Conservation (phyloP, 2,888 invertebrate genomes). For the Orchesellides sinensis region DNA sequence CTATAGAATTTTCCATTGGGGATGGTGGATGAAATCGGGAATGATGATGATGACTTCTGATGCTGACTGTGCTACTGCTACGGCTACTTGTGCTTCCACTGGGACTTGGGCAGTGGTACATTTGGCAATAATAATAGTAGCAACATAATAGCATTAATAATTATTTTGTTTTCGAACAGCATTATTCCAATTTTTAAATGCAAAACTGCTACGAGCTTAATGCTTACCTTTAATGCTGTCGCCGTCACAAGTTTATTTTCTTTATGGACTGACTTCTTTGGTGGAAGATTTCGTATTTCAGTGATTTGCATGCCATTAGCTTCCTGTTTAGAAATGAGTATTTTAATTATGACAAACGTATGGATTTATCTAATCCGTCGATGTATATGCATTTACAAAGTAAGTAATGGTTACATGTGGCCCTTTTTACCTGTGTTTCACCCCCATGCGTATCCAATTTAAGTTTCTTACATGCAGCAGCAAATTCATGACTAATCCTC, state of each 20-base stretch:
- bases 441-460: conserved; percentile 38
- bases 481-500: conserved; percentile 51
- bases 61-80: conserved; percentile 51
- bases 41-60: conserved; percentile 59
- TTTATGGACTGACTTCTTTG: conserved; percentile 31
- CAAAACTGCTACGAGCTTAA: no score
- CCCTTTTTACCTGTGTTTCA: conserved; percentile 21
- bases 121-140: conserved; percentile 10
- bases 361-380: no score
- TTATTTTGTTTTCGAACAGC: no score
- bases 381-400: no score
- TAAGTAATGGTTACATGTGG: neutral
- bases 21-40: conserved; percentile 36
- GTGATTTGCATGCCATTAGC: conserved; percentile 6
- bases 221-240: conserved; percentile 45
- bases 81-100: conserved; percentile 56
- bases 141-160: no score
- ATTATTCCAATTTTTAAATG: no score
- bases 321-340: neutral
- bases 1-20: conserved; percentile 49
- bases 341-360: no score
- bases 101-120: conserved; percentile 59
- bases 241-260: conserved; percentile 31
- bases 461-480: conserved; percentile 56
- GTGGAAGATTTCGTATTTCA: neutral